A percentile compares a stretch with the other conserved stretches of the same genome.
Conservation (phyloP, 2,888 invertebrate species). For the Philopedon plagiatum region DNA sequence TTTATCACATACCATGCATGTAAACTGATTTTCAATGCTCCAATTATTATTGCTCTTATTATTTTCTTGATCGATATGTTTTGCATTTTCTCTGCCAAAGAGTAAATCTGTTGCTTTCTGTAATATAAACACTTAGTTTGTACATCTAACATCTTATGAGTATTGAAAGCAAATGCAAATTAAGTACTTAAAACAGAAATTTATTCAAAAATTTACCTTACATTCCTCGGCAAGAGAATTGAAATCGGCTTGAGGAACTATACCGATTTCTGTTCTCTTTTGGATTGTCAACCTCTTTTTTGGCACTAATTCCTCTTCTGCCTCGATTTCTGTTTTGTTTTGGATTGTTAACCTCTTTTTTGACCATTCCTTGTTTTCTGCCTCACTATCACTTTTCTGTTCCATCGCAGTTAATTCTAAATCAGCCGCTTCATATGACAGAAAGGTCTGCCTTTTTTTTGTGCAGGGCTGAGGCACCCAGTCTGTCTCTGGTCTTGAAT, state of each 20-base stretch:
- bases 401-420: slow-evolving; percentile 12
- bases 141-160: background rate
- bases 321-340: background rate
- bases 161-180: background rate
- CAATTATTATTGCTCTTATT: too few relatives aligned
- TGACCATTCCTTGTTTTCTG: background rate
- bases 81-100: too few relatives aligned
- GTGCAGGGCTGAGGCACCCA: background rate
- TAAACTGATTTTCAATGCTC: too few relatives aligned
- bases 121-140: background rate
- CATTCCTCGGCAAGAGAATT: slow-evolving; percentile 26
- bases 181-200: background rate
- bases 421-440: slow-evolving; percentile 11
- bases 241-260: background rate
- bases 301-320: background rate
- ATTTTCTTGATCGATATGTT: too few relatives aligned
- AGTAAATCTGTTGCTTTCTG: background rate
- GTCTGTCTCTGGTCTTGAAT: slow-evolving; percentile 1
- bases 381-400: slow-evolving; percentile 8
- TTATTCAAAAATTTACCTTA: slow-evolving; percentile 8
- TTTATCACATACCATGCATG: too few relatives aligned
- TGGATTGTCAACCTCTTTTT: background rate
- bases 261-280: slow-evolving; percentile 16
- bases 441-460: slow-evolving; percentile 7
- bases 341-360: background rate